Conservation (phyloP, 2,113 vertebrate genomes). For the Pteronura brasiliensis region DNA sequence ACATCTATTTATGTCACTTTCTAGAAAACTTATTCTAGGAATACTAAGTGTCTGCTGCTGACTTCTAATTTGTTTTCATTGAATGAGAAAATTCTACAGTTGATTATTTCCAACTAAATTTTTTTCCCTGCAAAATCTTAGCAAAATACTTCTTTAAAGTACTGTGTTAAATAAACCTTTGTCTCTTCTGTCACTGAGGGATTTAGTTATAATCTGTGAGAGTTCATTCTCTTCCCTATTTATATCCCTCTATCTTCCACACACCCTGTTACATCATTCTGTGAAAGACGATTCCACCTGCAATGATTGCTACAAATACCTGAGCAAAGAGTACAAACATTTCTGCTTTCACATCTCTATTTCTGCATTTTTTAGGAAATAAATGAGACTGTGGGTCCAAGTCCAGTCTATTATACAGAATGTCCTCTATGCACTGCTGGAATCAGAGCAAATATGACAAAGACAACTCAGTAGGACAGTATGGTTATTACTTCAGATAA, state of each 20-base stretch:
- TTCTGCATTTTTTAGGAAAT: neutral
- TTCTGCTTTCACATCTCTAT: neutral
- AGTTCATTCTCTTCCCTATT: neutral
- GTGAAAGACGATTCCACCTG: neutral
- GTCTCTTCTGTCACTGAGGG: neutral
- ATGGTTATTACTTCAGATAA: neutral
- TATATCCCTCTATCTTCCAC: neutral
- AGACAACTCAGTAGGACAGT: neutral
- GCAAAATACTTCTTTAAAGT: neutral
- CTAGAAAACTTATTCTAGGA: constrained; percentile 21
- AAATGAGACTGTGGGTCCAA: neutral
- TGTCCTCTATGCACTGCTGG: neutral
- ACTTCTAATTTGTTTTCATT: constrained; percentile 17
- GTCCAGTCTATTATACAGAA: neutral
- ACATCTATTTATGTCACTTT: neutral
- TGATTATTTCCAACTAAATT: constrained; percentile 9
- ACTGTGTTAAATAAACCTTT: neutral
- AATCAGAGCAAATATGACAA: neutral
- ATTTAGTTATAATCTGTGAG: neutral
- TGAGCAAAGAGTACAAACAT: neutral
- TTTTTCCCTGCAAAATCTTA: neutral
- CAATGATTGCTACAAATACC: neutral
- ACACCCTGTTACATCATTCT: neutral
- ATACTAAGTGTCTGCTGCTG: neutral
- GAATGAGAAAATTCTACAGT: neutral